Evolutionary conservation across 1,140 invertebrate species (phyloP), one percentile per base, ranked within the genome.

Genomic region (Eubasilissa regina): DNA sequence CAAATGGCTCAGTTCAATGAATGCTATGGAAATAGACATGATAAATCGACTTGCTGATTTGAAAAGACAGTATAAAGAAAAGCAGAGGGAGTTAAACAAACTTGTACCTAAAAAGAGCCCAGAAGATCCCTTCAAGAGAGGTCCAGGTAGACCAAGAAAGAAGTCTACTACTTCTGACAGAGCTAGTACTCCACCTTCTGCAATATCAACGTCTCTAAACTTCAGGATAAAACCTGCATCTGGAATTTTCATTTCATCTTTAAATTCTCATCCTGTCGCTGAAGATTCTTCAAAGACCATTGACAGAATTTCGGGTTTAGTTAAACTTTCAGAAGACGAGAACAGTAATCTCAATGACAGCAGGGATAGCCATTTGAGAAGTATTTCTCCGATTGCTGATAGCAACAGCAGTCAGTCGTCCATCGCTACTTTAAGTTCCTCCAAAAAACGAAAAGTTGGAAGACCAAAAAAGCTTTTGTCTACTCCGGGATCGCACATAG

Each of bases 361-460:
- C 21, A 25, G 53, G 43, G 76, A 77, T 7, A 55, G 48, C 64
- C 21, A 62, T 19, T 47, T 48, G 4, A 78, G 81, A 72, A 83
- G 74, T 56, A 11, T 80, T 11, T 83, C 81, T 72, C 81, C 81
- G 3, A 64, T 80, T 15, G 76, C 81, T 12, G 81, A 80, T 44
- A 81, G 80, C 51, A 79, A 78, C 58, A 82, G 80, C 43, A 80
- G 78, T 64, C 80, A 80, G 51, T 80, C 78, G 10, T 80, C 80
- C 13, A 66, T 80, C 12, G 78, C 74, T n/a, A 87, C 86, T 13
- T 86, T 87, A 4, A 87, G 88, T 0, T 93, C 93, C 0, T 94
- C 93, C 0, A 95, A 95, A 82, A 96, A 96, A 84, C 90, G 95
- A 8, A 96, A 96, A 89, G 94, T 95, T 0, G 95, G 95, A 3